Evolutionary conservation across 2,888 invertebrate genomes (phyloP).

Genomic region (Podotricha telesiphe): DNA sequence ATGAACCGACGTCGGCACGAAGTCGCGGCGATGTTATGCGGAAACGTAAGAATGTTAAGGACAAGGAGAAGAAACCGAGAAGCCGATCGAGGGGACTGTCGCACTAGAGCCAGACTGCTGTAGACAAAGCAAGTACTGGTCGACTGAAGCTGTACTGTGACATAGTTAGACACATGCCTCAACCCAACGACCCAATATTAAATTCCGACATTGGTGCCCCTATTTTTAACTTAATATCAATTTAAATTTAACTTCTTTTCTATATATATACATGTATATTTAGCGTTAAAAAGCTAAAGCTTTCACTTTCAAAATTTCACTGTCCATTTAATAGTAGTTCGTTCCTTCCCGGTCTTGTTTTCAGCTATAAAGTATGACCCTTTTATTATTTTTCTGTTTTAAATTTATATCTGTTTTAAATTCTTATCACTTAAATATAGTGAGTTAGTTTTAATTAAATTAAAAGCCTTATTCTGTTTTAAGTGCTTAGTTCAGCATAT

Average conservation of each 20-base stretch:
- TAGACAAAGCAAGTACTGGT: constrained; percentile 62
- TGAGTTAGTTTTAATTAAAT: constrained; percentile 20
- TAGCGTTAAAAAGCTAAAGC: too few species aligned
- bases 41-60: constrained; percentile 67
- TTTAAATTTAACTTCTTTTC: constrained; percentile 14
- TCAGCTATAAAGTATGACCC: constrained; percentile 10
- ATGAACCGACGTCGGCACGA: constrained; percentile 67
- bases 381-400: too few species aligned
- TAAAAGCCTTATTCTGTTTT: constrained; percentile 35
- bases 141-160: constrained; percentile 71
- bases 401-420: too few species aligned
- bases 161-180: too few species aligned
- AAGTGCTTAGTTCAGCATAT: background rate
- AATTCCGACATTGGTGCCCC: constrained; percentile 14
- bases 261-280: constrained; percentile 34
- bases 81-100: constrained; percentile 73
- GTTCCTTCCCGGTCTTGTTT: constrained; percentile 13
- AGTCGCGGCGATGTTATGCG: constrained; percentile 69
- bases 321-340: constrained; percentile 25
- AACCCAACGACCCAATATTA: too few species aligned
- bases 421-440: background rate
- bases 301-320: constrained; percentile 20
- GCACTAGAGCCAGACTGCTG: constrained; percentile 73
- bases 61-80: constrained; percentile 60
- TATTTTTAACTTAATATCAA: background rate